phyloP scores from a whole-genome alignment of 2,797 vertebrate species.

The Pogoniulus pusillus region DNA sequence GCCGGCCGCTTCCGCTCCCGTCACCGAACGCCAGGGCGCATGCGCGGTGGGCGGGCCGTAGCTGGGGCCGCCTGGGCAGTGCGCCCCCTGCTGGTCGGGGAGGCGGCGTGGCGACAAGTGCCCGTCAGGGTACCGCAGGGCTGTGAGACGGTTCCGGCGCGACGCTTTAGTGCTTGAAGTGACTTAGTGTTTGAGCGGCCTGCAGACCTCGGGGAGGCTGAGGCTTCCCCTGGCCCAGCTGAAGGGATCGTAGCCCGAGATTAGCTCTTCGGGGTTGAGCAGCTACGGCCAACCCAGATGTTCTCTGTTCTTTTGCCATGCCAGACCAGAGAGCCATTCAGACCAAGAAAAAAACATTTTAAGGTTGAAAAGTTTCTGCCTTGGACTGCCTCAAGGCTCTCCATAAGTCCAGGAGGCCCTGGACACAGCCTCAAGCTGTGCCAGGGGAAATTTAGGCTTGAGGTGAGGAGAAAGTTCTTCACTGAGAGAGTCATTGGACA shows the following conservation, averaged over 20 bases:
- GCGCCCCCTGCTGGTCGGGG: not conserved
- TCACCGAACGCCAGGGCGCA: not conserved
- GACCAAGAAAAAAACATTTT: not conserved
- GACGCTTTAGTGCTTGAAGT: not conserved
- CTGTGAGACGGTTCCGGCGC: too few species aligned
- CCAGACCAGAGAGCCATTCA: not conserved
- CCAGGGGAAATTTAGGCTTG: too few species aligned
- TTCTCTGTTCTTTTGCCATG: fast-evolving
- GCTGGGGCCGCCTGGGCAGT: fast-evolving
- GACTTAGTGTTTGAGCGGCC: too few species aligned
- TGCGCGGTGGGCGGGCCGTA: not conserved
- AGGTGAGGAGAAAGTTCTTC: too few species aligned
- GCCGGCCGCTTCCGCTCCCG: conserved; percentile 68
- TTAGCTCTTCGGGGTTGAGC: fast-evolving
- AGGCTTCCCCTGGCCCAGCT: fast-evolving
- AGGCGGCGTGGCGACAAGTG: fast-evolving
- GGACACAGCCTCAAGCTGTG: too few species aligned
- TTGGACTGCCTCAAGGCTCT: not conserved
- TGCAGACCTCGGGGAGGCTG: fast-evolving
- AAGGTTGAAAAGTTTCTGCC: not conserved
- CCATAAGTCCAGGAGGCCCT: fast-evolving
- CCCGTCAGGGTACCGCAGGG: too few species aligned
- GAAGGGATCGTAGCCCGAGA: fast-evolving
- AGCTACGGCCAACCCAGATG: fast-evolving
- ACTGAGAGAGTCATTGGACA: too few species aligned